These are phyloP conservation scores for Parapsyche elsis DNA, from an alignment of 1,140 invertebrate genomes.

Conservation along the genomic window DNA sequence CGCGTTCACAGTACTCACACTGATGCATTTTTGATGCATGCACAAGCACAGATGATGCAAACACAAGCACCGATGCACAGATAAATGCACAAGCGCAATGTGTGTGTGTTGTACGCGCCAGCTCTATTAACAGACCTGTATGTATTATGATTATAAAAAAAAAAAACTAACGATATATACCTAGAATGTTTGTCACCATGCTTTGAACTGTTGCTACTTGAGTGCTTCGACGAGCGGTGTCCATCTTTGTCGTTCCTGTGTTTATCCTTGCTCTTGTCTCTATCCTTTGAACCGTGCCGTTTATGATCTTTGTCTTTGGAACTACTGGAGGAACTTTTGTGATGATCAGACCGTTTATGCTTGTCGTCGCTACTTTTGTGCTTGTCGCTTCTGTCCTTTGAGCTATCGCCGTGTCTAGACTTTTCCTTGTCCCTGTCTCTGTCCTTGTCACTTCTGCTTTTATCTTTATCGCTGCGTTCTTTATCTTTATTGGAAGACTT, in stretches of 20 bases:
- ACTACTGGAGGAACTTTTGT: conserved; percentile 56
- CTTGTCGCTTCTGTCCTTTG: conserved; percentile 67
- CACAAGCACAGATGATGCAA: too few species aligned
- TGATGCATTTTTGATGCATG: too few species aligned
- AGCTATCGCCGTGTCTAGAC: conserved; percentile 60
- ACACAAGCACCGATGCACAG: too few species aligned
- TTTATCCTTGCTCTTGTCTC: conserved; percentile 63
- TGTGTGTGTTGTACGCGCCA: too few species aligned
- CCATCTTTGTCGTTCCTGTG: conserved; percentile 66
- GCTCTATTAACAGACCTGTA: too few species aligned
- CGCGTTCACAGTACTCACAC: too few species aligned
- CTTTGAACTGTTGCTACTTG: conserved; percentile 60
- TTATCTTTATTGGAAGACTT: conserved; percentile 73
- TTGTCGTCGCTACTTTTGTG: conserved; percentile 61
- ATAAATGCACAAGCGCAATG: too few species aligned
- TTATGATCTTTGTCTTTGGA: conserved; percentile 48
- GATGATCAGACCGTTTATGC: conserved; percentile 57
- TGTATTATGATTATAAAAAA: too few species aligned
- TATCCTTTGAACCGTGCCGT: conserved; percentile 60
- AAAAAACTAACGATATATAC: conserved; percentile 32
- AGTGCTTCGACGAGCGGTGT: conserved; percentile 62
- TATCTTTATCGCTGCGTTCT: conserved; percentile 68
- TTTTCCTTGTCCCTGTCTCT: conserved; percentile 63
- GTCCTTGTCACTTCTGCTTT: conserved; percentile 66
- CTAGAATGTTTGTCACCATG: conserved; percentile 57